These are phyloP conservation scores for Hermaeophaga mercurialis DNA, from an alignment of 2,888 invertebrate genomes.

Conservation along the genomic window DNA sequence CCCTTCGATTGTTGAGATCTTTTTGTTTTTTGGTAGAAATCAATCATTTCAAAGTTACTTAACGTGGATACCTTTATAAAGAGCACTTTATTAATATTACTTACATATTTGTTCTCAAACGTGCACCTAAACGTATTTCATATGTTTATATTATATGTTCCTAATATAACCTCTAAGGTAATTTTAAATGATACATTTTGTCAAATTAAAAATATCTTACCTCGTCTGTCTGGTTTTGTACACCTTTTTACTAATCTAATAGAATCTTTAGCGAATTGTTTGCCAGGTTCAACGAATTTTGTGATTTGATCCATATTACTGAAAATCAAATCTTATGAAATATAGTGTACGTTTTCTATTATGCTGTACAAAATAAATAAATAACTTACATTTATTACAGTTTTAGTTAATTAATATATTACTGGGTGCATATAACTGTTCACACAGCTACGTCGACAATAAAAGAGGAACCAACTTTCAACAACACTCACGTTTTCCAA, in stretches of 20 bases:
- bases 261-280: slow-evolving; percentile 97
- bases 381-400: slow-evolving; percentile 7
- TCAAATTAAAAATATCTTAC: too few species aligned
- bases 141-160: too few species aligned
- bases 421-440: not conserved
- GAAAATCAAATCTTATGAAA: slow-evolving; percentile 16
- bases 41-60: too few species aligned
- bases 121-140: too few species aligned
- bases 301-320: slow-evolving; percentile 92
- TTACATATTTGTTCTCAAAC: too few species aligned
- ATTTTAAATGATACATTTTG: too few species aligned
- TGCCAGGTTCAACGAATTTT: slow-evolving; percentile 92
- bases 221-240: slow-evolving; percentile 98
- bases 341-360: not conserved
- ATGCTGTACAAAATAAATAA: not conserved
- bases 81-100: too few species aligned
- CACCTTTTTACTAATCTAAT: slow-evolving; percentile 97
- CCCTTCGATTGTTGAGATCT: too few species aligned
- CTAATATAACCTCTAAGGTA: too few species aligned
- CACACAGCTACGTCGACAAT: slow-evolving; percentile 12
- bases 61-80: too few species aligned
- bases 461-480: slow-evolving; percentile 3
- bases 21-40: too few species aligned
- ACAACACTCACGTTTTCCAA: not conserved
- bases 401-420: not conserved